Evolutionary conservation across 2,888 invertebrate species (phyloP).

Genomic region (Drosophila putrida): DNA sequence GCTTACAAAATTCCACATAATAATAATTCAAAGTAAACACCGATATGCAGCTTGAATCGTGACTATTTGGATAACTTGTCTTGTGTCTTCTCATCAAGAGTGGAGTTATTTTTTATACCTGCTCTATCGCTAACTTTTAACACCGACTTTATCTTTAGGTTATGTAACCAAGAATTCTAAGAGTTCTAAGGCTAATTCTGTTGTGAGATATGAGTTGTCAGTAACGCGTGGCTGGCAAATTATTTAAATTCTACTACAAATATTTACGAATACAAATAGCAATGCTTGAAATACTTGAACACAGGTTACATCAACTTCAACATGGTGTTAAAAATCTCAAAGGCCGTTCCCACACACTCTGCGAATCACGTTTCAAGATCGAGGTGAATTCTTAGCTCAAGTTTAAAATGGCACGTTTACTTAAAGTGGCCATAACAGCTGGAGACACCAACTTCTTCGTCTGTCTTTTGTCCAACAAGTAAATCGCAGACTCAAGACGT

Average conservation of each 20-base stretch:
- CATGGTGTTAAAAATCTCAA: conserved; percentile 53
- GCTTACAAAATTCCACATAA: background rate
- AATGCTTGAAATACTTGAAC: conserved; percentile 52
- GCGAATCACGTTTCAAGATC: conserved; percentile 84
- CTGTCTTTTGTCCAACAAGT: background rate
- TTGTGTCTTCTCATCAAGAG: background rate
- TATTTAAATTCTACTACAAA: conserved; percentile 56
- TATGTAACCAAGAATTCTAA: conserved; percentile 30
- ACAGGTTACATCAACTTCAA: conserved; percentile 38
- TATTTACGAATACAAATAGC: conserved; percentile 55
- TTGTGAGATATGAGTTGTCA: conserved; percentile 7
- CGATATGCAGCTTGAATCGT: conserved; percentile 17
- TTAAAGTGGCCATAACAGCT: conserved; percentile 4
- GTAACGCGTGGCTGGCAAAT: conserved; percentile 40
- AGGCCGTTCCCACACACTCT: conserved; percentile 37
- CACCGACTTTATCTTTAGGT: conserved; percentile 2
- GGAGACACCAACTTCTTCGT: conserved; percentile 39
- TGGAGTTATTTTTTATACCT: conserved; percentile 20
- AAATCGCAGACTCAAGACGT: background rate
- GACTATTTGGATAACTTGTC: conserved; percentile 33
- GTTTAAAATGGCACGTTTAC: conserved; percentile 63
- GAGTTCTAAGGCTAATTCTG: conserved; percentile 4
- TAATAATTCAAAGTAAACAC: conserved; percentile 9
- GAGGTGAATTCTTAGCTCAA: conserved; percentile 75
- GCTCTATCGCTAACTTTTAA: conserved; percentile 28